Percentiles rank a stretch among this genome's conserved stretches.
phyloP scores from a whole-genome alignment of 2,113 vertebrate genomes.

The Mirounga angustirostris region DNA sequence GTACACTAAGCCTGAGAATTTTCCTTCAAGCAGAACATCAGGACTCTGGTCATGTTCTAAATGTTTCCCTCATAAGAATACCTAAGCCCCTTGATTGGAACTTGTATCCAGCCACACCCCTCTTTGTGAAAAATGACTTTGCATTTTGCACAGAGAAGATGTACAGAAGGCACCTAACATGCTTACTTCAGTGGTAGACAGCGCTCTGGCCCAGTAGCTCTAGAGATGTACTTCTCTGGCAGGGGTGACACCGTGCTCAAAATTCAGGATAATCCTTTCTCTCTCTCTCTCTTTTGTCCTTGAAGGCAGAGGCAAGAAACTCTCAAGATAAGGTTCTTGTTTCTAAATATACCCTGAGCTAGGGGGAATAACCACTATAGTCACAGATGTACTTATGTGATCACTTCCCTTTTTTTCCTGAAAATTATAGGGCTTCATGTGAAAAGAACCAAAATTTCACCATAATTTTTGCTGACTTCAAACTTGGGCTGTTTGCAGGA shows the following conservation, averaged over 20 bases:
- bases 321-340: background rate
- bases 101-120: background rate
- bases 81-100: background rate
- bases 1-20: background rate
- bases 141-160: background rate
- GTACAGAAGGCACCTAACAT: background rate
- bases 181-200: background rate
- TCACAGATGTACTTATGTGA: background rate
- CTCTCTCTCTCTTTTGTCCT: background rate
- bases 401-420: background rate
- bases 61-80: background rate
- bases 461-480: background rate
- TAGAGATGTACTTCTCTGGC: background rate
- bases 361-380: too few relatives aligned
- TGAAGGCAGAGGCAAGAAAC: background rate
- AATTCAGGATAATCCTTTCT: background rate
- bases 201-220: background rate
- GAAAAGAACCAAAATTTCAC: background rate
- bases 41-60: background rate
- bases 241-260: background rate
- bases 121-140: background rate
- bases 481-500: constrained; percentile 3
- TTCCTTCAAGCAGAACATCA: background rate
- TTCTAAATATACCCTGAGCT: background rate
- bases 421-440: background rate